Conservation (phyloP, 2,888 invertebrate genomes). For the Cantharis rustica region DNA sequence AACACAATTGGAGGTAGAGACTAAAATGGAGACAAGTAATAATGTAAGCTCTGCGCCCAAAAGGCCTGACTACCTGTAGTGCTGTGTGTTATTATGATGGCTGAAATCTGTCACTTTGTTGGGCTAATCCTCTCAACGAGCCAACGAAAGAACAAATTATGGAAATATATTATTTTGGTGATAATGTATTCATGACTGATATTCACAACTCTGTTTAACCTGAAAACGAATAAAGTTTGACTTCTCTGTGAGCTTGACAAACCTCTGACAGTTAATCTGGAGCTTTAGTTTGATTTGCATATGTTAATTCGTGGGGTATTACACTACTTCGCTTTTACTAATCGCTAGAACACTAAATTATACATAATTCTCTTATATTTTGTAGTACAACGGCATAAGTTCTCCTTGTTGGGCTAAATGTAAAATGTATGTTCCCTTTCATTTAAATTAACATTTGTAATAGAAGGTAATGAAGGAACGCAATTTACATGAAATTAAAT, state of each 20-base stretch:
- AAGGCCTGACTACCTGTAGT: too few species aligned
- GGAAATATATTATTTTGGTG: neutral
- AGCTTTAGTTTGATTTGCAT: slow-evolving; percentile 51
- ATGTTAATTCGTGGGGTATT: slow-evolving; percentile 51
- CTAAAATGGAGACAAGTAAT: too few species aligned
- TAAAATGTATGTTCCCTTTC: slow-evolving; percentile 3
- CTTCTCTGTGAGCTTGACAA: slow-evolving; percentile 34
- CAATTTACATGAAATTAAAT: slow-evolving; percentile 40
- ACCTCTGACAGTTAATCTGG: slow-evolving; percentile 53
- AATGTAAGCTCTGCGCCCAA: too few species aligned
- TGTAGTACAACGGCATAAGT: slow-evolving; percentile 26
- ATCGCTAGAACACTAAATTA: slow-evolving; percentile 44
- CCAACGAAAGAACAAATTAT: neutral
- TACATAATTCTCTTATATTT: slow-evolving; percentile 35
- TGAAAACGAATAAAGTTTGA: neutral
- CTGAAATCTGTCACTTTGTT: too few species aligned
- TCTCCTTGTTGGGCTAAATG: slow-evolving; percentile 16
- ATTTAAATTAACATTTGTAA: slow-evolving; percentile 12
- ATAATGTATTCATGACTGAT: neutral
- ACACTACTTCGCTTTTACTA: slow-evolving; percentile 45
- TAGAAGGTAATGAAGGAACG: slow-evolving; percentile 21
- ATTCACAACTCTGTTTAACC: neutral
- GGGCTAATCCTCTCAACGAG: neutral
- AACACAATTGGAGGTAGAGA: too few species aligned
- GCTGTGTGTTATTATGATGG: too few species aligned